Conservation (phyloP, 2,888 invertebrate species). For the Neuroscelio doddi region DNA sequence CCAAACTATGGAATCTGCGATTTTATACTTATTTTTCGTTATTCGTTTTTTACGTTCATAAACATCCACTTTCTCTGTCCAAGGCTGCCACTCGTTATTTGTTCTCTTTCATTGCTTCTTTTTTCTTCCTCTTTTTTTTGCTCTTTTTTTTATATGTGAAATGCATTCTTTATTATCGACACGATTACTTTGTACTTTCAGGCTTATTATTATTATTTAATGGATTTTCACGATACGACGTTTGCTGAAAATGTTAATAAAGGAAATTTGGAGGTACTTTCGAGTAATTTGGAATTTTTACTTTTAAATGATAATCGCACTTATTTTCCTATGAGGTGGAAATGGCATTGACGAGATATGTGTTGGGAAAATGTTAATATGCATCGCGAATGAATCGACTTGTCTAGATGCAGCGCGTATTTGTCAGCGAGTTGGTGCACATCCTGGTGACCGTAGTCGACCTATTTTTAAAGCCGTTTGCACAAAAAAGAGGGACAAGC, state of each 20-base stretch:
- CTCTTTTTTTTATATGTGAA: background rate
- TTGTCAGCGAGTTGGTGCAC: conserved; percentile 31
- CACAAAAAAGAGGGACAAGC: conserved; percentile 30
- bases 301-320: too few species aligned
- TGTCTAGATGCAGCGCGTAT: background rate
- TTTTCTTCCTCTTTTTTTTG: conserved; percentile 5
- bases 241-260: too few species aligned
- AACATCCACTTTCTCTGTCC: conserved; percentile 2
- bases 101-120: background rate
- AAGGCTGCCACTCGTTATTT: background rate
- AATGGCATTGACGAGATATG: too few species aligned
- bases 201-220: too few species aligned
- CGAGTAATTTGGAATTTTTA: too few species aligned
- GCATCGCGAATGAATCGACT: conserved; percentile 1
- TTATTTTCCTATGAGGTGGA: too few species aligned
- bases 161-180: too few species aligned
- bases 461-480: conserved; percentile 45
- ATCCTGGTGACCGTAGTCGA: conserved; percentile 48
- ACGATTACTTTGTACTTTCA: too few species aligned
- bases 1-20: conserved; percentile 28
- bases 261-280: too few species aligned
- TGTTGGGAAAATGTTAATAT: too few species aligned
- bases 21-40: conserved; percentile 27
- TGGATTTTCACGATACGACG: too few species aligned
- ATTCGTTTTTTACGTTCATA: background rate